A percentile compares a stretch with the other conserved stretches of the same genome.
phyloP scores from a whole-genome alignment of 2,888 invertebrate genomes.

The Synanthedon tipuliformis region DNA sequence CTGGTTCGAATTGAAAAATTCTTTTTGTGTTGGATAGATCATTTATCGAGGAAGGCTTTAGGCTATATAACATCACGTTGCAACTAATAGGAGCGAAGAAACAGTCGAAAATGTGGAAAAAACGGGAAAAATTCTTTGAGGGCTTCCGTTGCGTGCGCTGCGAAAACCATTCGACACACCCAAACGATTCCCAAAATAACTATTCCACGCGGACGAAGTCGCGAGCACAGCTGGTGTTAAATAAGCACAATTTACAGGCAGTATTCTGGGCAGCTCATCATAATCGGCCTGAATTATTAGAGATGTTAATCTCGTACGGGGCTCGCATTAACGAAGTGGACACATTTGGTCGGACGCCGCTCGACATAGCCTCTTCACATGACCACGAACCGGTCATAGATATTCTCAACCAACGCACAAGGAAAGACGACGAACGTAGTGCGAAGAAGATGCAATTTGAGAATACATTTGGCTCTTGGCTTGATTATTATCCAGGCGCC shows the following conservation, averaged over 20 bases:
- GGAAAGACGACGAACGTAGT: constrained; percentile 17
- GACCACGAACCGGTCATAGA: constrained; percentile 57
- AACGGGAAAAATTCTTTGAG: too few relatives aligned
- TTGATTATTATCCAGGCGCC: constrained; percentile 63
- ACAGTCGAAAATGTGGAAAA: too few relatives aligned
- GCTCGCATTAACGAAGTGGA: constrained; percentile 64
- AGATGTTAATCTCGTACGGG: constrained; percentile 64
- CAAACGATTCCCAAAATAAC: too few relatives aligned
- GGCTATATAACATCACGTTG: too few relatives aligned
- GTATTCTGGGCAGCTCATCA: constrained; percentile 73
- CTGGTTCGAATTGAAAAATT: too few relatives aligned
- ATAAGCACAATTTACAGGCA: constrained; percentile 51
- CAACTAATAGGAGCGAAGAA: too few relatives aligned
- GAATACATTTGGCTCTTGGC: constrained; percentile 41
- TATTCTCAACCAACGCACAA: constrained; percentile 45
- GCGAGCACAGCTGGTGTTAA: too few relatives aligned
- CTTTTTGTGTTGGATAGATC: too few relatives aligned
- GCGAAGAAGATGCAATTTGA: constrained; percentile 16
- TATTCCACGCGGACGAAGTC: too few relatives aligned
- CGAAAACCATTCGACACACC: too few relatives aligned
- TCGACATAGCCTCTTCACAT: constrained; percentile 66
- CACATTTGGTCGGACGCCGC: constrained; percentile 52
- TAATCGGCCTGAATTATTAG: constrained; percentile 65
- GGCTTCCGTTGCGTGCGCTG: too few relatives aligned
- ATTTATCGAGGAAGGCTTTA: too few relatives aligned